Base-by-base conservation (phyloP, 2,888 invertebrate genomes). In the Crocallis elinguaria region DNA sequence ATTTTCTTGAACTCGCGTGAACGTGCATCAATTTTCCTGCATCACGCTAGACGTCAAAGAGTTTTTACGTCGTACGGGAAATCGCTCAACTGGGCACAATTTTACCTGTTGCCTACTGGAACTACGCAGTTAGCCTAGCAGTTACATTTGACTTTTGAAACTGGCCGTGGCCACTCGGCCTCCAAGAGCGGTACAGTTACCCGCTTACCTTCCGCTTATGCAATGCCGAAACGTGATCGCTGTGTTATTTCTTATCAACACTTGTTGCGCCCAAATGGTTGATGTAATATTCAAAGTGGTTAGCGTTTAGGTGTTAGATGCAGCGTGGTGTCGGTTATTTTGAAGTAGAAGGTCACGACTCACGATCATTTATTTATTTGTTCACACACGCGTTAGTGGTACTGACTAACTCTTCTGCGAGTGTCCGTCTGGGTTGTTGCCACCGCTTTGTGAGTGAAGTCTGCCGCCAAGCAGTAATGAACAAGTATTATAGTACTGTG, bases 171-270 rank as follows among this genome's bases (percentile, higher is more conserved):
- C 33, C 25, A 5, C 12, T 1, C 39, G 50, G 50, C 60, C 57
- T 64, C 38, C 39, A 57, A 49, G 39, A 37, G 11, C 11, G 53
- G 55, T 58, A 56, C 56, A 7, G 25, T 49, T 36, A 54, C 52
- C 32, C 49, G 62, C 43, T 54, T 48, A 49, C 52, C 59, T 58
- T 54, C 50, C 42, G 33, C 33, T 56, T 62, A 59, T 55, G 62
- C 60, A 64, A 59, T 27, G 51, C 30, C 17, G 52, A 52, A 60
- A 63, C 44, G 41, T 58, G 53, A 60, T 49, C 52, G 42, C 27
- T 16, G 2, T 23, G 50, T 51, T 57, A 49, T 45, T 46, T 32
- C 30, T 45, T 30, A 41, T 38, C 30, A 8, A 29, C 46, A 52
- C 55, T 59, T 57, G 54, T 55, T 51, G 44, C 37, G 51, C 8